Evolutionary conservation across 2,797 vertebrate genomes (phyloP), one percentile per base, ranked within the genome.

Genomic region (Nannoperca australis): DNA sequence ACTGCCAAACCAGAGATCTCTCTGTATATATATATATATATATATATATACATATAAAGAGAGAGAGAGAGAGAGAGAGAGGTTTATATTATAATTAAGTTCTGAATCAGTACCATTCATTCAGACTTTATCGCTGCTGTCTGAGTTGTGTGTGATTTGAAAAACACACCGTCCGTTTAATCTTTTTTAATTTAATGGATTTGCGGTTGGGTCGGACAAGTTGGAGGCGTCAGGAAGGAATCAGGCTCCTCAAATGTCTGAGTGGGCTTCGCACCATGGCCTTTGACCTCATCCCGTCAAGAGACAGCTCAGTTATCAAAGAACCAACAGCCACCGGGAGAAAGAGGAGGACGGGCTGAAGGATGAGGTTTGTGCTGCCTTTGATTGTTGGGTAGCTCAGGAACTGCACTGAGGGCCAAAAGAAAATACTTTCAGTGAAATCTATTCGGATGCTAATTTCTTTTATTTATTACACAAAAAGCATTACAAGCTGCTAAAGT

Each of bases 241-340:
- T 73, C 40, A 0, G 73, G 61, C 78, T 89, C 74, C 88, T 91
- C 82, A 70, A 78, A 92, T 86, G 85, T 89, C 82, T 91, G 90
- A 88, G 92, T 92, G 90, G 92, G 91, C 81, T 88, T 83, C 30
- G 2, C 56, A 82, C 70, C 64, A 30, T 13, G 58, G 65, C 91
- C 90, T 92, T 84, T 91, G 88, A 91, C 89, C 88, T 86, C 58
- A 69, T 85, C 76, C 81, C 32, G 75, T 69, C 79, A 85, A 82
- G 42, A 82, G 83, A 89, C 76, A 74, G 82, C 85, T 91, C 83
- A 83, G 81, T 85, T 88, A 88, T 91, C 85, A 86, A 79, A 91
- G 78, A 86, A 45, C 44, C 81, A 78, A 51, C 65, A 78, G 79
- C 76, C 71, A 81, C 70, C 4, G 38, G 58, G 79, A 91, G 59